Evolutionary conservation across 2,797 vertebrate genomes (phyloP), one percentile per base, ranked within the genome.

Genomic region (Philypnodon macrostomus): DNA sequence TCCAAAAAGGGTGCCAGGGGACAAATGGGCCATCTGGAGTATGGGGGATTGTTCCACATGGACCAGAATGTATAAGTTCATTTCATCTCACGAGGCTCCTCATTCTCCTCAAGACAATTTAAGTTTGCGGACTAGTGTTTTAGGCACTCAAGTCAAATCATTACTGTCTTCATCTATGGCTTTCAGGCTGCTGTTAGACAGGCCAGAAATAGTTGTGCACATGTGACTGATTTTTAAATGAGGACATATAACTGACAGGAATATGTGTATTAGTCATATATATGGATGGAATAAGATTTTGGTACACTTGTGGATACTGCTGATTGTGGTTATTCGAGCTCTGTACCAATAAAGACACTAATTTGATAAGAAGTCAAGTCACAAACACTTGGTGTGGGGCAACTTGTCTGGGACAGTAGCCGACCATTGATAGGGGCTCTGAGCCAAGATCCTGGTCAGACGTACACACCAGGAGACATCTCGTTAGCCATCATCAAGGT

Each of bases 21-120:
- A 74, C 67, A 47, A 49, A n/a, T 0, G 37, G 46, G 13, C 67
- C 77, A 82, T 80, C 73, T 81, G 78, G 63, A 61, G 55, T 17
- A 58, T n/a, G 61, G 54, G 53, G 54, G 70, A 72, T 53, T 30
- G 17, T 38, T 64, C 56, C 38, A 61, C 30, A 47, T 68, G 70
- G 67, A 67, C 56, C 17, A 37, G 52, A 47, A 72, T 53, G 61
- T 16, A 5, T 10, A 66, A 60, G 44, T 67, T 69, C 31, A 50
- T 32, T 37, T 42, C 66, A 59, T 69, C 59, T 53, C 50, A 16
- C 2, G 23, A 65, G 58, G 34, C 24, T 12, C 23, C 36, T 59
- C 54, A 52, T 18, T 53, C 47, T 60, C 60, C 18, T 50, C 29
- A 19, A 73, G 39, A 50, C 47, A 59, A 27, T 65, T 78, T 62